These are phyloP conservation scores for Chloebia gouldiae DNA, from an alignment of 2,113 vertebrate genomes.

Conservation along the genomic window DNA sequence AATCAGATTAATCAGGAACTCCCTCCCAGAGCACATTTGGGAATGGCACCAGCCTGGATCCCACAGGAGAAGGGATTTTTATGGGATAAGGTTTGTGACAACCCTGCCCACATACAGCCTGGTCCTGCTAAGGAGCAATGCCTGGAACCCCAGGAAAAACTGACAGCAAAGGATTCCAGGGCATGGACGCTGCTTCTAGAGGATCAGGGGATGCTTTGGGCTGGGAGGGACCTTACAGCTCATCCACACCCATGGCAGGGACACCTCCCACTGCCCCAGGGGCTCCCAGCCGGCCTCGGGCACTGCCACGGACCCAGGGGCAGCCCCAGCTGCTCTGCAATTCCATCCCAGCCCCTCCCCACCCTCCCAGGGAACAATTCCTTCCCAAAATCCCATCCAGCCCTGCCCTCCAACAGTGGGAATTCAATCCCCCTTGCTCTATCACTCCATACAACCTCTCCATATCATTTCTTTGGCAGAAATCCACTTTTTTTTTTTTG, in stretches of 20 bases:
- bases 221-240: background rate
- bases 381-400: background rate
- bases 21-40: background rate
- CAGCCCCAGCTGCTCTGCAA: background rate
- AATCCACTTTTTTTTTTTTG: background rate
- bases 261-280: background rate
- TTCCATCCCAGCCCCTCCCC: background rate
- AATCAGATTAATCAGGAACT: background rate
- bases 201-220: background rate
- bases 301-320: background rate
- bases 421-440: background rate
- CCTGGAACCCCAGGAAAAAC: background rate
- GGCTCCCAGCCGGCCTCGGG: background rate
- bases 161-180: background rate
- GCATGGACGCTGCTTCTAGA: accelerated
- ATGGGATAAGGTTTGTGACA: too few species aligned
- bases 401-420: background rate
- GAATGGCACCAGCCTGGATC: background rate
- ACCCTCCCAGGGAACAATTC: background rate
- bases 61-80: background rate
- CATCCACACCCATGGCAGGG: background rate
- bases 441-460: accelerated
- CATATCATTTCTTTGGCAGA: accelerated
- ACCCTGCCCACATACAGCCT: accelerated
- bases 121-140: accelerated